Evolutionary conservation across 2,797 vertebrate species (phyloP).

Genomic region (Clamator glandarius): DNA sequence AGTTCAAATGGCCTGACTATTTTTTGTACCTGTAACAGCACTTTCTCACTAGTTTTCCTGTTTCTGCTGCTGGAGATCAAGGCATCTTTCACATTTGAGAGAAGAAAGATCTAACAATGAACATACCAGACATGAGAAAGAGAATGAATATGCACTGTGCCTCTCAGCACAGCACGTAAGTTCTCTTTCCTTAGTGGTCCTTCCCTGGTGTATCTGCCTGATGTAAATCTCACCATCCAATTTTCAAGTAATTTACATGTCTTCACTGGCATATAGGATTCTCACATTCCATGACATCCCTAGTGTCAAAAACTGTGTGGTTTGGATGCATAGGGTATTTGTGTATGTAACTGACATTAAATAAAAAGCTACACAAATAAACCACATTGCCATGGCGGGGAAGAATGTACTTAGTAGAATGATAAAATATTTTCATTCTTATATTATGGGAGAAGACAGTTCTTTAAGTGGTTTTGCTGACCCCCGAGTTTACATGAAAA

Average conservation of each 20-base stretch:
- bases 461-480: background rate
- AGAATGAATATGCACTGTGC: background rate
- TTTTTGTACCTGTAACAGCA: background rate
- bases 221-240: background rate
- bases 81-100: background rate
- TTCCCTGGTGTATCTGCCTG: fast-evolving
- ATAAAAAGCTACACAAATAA: background rate
- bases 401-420: background rate
- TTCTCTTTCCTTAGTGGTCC: background rate
- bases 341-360: background rate
- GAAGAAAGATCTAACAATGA: background rate
- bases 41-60: background rate
- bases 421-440: slow-evolving; percentile 28
- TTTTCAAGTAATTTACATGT: background rate
- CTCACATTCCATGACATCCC: background rate
- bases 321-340: background rate
- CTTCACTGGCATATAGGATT: background rate
- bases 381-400: background rate
- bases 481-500: background rate
- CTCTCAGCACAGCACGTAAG: fast-evolving
- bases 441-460: background rate
- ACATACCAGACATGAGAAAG: background rate
- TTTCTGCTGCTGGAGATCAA: background rate
- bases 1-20: background rate
- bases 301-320: background rate